Conservation (phyloP, 2,113 vertebrate species). For the Nipponia nippon region DNA sequence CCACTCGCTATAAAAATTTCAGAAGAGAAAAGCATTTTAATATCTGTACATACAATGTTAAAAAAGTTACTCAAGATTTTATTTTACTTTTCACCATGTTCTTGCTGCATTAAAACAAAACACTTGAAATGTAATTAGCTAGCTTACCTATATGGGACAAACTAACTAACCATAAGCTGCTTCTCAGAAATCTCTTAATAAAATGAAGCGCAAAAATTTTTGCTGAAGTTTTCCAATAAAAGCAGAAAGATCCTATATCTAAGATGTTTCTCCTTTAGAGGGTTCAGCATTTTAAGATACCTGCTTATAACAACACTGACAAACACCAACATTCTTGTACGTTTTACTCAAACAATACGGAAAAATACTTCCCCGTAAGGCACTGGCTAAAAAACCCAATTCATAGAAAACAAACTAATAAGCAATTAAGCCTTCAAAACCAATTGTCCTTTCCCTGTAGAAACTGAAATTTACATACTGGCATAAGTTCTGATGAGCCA, state of each 20-base stretch:
- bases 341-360: neutral
- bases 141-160: neutral
- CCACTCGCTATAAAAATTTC: slow-evolving; percentile 83
- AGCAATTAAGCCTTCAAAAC: neutral
- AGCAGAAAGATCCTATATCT: neutral
- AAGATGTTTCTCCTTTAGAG: neutral
- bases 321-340: neutral
- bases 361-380: neutral
- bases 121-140: neutral
- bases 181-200: neutral
- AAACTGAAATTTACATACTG: neutral
- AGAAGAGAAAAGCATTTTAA: slow-evolving; percentile 34
- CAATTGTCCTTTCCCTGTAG: neutral
- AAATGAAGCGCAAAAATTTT: neutral
- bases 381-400: neutral
- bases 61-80: neutral
- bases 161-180: neutral
- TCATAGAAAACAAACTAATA: neutral
- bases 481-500: neutral
- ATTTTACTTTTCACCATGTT: neutral
- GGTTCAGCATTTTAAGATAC: neutral
- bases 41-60: neutral
- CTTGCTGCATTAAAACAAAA: neutral
- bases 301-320: neutral
- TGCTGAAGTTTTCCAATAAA: neutral